Conservation (phyloP, 2,888 invertebrate species). For the Meiosimyza platycephala region DNA sequence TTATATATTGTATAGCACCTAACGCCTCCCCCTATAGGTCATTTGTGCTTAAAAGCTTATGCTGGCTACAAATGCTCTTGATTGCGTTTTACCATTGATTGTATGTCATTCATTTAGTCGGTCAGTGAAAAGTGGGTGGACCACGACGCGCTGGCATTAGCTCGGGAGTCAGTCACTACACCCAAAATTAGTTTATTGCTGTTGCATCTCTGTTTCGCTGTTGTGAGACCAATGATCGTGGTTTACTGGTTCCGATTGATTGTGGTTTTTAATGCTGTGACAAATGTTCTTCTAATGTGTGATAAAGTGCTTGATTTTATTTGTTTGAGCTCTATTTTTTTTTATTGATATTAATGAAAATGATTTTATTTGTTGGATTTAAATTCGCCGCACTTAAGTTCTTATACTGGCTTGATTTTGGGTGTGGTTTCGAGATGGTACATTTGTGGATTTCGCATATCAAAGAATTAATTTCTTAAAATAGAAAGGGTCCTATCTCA, state of each 20-base stretch:
- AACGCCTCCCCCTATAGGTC: background rate
- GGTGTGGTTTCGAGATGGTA: too few relatives aligned
- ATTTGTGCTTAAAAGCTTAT: background rate
- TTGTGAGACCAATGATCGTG: too few relatives aligned
- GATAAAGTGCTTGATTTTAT: slow-evolving; percentile 27
- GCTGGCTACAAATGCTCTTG: background rate
- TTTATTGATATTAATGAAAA: slow-evolving; percentile 27
- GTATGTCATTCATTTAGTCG: background rate
- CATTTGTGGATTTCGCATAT: too few relatives aligned
- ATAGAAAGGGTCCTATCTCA: too few relatives aligned
- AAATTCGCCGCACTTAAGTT: too few relatives aligned
- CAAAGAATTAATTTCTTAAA: too few relatives aligned
- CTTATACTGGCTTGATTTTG: too few relatives aligned
- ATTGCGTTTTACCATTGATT: slow-evolving; percentile 9
- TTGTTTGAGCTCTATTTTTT: slow-evolving; percentile 4
- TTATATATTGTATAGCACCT: background rate
- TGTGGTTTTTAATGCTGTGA: slow-evolving; percentile 5
- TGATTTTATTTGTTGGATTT: slow-evolving; percentile 5
- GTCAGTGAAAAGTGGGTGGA: too few relatives aligned
- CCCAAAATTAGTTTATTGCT: slow-evolving; percentile 18
- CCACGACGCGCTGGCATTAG: background rate
- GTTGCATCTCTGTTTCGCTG: background rate
- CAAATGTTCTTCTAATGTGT: slow-evolving; percentile 25
- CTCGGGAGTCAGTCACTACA: slow-evolving; percentile 23
- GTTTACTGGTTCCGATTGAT: too few relatives aligned